Evolutionary conservation across 2,888 invertebrate species (phyloP).

Genomic region (Cephus pulcher): DNA sequence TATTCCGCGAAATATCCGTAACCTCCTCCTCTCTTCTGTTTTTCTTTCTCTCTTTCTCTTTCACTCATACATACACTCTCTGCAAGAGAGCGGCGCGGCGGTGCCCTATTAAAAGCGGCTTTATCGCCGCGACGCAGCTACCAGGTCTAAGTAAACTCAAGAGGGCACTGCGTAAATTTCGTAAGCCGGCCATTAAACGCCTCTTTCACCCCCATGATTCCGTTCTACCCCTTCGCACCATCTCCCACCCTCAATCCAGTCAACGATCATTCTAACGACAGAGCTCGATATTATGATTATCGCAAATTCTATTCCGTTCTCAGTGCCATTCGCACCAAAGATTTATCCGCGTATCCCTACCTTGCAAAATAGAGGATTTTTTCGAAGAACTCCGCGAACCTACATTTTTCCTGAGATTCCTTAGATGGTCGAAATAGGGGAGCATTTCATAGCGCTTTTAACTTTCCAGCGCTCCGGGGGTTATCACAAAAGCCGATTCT

Average conservation of each 20-base stretch:
- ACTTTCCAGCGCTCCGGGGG: constrained; percentile 20
- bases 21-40: background rate
- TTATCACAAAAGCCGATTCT: constrained; percentile 19
- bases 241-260: background rate
- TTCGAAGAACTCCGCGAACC: background rate
- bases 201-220: background rate
- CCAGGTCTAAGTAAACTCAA: background rate
- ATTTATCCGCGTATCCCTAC: background rate
- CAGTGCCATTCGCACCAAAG: background rate
- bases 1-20: background rate
- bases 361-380: background rate
- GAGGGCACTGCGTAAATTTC: constrained; percentile 4
- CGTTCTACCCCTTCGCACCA: background rate
- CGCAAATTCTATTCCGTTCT: background rate
- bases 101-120: constrained; percentile 2
- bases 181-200: constrained; percentile 1
- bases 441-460: constrained; percentile 4
- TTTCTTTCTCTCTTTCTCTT: background rate
- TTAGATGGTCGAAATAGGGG: background rate
- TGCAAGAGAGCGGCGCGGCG: background rate
- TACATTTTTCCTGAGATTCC: background rate
- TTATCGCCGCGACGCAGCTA: background rate
- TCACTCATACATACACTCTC: background rate
- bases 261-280: background rate
- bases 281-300: background rate